A percentile compares a stretch with the other conserved stretches of the same genome.
Evolutionary conservation across 2,113 vertebrate species (phyloP).

Genomic region (Crotophaga sulcirostris): DNA sequence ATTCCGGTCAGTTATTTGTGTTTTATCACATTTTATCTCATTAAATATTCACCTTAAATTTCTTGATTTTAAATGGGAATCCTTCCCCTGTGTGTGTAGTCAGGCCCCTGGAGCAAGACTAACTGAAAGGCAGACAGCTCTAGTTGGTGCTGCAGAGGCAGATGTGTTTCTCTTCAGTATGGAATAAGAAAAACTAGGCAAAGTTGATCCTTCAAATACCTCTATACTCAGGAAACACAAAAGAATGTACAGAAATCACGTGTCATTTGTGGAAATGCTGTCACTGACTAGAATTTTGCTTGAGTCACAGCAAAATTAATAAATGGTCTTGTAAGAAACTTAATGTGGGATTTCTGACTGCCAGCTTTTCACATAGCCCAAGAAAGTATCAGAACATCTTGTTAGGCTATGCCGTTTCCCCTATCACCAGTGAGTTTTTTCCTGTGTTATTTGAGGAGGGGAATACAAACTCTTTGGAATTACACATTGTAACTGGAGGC

Average conservation of each 20-base stretch:
- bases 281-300: neutral
- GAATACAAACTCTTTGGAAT: neutral
- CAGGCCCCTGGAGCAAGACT: neutral
- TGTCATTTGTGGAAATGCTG: neutral
- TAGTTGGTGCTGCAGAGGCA: neutral
- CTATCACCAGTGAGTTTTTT: neutral
- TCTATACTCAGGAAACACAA: neutral
- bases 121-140: neutral
- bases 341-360: neutral
- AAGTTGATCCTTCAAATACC: neutral
- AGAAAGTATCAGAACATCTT: neutral
- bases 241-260: neutral
- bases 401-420: neutral
- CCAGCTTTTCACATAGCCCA: neutral
- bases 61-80: neutral
- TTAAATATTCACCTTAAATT: neutral
- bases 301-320: neutral
- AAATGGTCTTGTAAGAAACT: neutral
- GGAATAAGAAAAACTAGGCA: neutral
- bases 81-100: neutral
- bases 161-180: neutral
- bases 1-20: neutral
- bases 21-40: neutral
- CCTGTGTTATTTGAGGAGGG: neutral
- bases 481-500: neutral